Percentiles rank a stretch among this genome's conserved stretches.
These are phyloP conservation scores for Bellardia pandia DNA, from an alignment of 2,888 invertebrate genomes.

Conservation along the genomic window DNA sequence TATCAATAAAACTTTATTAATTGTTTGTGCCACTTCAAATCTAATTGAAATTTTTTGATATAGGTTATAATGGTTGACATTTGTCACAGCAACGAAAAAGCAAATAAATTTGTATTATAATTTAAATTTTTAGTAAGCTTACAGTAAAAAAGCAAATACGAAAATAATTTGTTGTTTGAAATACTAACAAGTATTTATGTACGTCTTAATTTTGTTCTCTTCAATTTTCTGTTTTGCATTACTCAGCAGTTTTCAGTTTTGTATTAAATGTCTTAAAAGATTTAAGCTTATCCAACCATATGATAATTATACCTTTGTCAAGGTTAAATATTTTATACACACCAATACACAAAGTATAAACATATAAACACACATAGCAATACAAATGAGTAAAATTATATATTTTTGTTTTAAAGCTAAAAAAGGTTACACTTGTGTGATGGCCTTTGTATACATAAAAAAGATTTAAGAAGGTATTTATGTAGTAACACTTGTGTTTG, in stretches of 20 bases:
- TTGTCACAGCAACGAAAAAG: not conserved
- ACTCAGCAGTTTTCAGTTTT: not conserved
- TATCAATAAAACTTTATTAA: conserved; percentile 23
- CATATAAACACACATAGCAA: not conserved
- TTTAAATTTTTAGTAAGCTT: not conserved
- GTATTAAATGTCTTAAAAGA: conserved; percentile 41
- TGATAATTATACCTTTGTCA: conserved; percentile 52
- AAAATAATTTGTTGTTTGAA: not conserved
- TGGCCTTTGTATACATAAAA: too few relatives aligned
- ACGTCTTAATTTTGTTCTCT: not conserved
- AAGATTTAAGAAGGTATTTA: conserved; percentile 41
- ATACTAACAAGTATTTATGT: conserved; percentile 8
- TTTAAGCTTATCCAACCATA: conserved; percentile 39
- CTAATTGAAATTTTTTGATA: conserved; percentile 14
- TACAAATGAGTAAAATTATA: conserved; percentile 22
- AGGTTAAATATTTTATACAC: conserved; percentile 59
- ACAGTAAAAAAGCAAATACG: not conserved
- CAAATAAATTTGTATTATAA: not conserved
- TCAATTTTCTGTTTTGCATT: not conserved
- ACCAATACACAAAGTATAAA: not conserved
- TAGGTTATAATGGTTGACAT: not conserved
- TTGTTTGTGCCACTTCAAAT: conserved; percentile 8
- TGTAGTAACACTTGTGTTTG: not conserved
- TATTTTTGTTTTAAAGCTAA: conserved; percentile 22
- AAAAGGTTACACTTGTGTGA: not conserved